Conservation (phyloP, 2,113 vertebrate species). For the Malurus cyaneus region DNA sequence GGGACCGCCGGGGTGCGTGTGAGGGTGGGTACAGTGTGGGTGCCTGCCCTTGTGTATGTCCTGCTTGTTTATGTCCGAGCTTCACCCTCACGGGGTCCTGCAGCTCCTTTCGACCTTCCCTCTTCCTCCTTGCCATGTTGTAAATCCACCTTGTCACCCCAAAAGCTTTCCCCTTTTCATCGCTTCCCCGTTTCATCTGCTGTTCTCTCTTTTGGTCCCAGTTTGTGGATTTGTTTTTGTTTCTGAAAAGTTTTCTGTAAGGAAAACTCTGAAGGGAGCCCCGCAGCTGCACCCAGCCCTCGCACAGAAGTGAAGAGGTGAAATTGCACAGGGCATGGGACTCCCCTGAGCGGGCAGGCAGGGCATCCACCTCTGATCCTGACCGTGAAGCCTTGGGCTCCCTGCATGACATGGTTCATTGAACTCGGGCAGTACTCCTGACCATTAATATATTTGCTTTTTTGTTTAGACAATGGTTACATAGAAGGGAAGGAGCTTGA, state of each 20-base stretch:
- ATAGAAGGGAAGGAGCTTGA: constrained; percentile 93
- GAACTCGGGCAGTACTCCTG: rapidly evolving
- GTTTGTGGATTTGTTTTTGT: background rate
- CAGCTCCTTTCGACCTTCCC: rapidly evolving
- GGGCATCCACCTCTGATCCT: background rate
- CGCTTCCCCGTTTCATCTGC: rapidly evolving
- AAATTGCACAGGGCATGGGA: rapidly evolving
- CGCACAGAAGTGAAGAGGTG: rapidly evolving
- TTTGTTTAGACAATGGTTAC: constrained; percentile 89
- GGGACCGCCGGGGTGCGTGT: rapidly evolving
- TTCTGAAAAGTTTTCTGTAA: background rate
- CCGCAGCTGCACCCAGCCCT: rapidly evolving
- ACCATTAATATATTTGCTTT: background rate
- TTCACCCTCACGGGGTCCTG: background rate
- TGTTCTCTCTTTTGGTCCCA: rapidly evolving
- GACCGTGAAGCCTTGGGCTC: rapidly evolving
- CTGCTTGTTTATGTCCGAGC: rapidly evolving
- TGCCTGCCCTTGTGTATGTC: too few species aligned
- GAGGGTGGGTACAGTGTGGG: background rate
- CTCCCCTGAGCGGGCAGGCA: rapidly evolving
- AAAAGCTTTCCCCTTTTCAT: background rate
- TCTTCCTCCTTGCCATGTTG: background rate
- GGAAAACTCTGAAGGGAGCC: rapidly evolving
- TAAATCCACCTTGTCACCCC: background rate
- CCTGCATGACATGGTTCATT: rapidly evolving